Conservation (phyloP, 2,888 invertebrate species). For the Darwinula stevensoni region DNA sequence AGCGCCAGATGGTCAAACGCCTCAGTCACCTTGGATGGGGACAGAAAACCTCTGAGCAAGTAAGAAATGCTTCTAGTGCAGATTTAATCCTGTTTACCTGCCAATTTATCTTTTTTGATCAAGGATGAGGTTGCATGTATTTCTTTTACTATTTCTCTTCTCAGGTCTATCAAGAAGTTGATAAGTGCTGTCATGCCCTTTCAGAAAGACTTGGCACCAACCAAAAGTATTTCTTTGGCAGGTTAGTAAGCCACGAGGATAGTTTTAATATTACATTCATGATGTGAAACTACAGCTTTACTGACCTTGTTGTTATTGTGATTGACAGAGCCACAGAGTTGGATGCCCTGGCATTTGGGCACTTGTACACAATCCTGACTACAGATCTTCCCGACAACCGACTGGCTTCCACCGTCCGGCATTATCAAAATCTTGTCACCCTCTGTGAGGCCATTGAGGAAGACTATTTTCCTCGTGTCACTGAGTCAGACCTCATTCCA, state of each 20-base stretch:
- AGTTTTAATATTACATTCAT: too few relatives aligned
- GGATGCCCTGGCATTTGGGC: conserved; percentile 87
- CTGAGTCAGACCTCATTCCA: too few relatives aligned
- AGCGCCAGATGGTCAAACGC: conserved; percentile 31
- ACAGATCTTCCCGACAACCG: conserved; percentile 53
- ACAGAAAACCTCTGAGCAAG: conserved; percentile 42
- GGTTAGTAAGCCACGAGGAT: too few relatives aligned
- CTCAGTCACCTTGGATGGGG: conserved; percentile 54
- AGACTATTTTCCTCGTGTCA: conserved; percentile 12
- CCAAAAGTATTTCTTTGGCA: conserved; percentile 47
- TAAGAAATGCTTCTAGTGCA: too few relatives aligned
- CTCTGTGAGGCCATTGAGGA: conserved; percentile 57
- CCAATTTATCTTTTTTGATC: too few relatives aligned
- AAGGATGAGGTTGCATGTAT: too few relatives aligned
- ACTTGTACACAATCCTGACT: conserved; percentile 77
- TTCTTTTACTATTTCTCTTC: too few relatives aligned
- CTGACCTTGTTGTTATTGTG: too few relatives aligned
- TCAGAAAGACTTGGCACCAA: conserved; percentile 50
- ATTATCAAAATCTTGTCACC: conserved; percentile 40
- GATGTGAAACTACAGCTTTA: too few relatives aligned
- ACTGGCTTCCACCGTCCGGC: conserved; percentile 46
- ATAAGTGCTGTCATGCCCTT: conserved; percentile 59
- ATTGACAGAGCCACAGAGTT: conserved; percentile 62
- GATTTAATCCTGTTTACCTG: too few relatives aligned
- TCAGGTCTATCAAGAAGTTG: conserved; percentile 28